A percentile compares a stretch with the other conserved stretches of the same genome.
Conservation (phyloP, 2,113 vertebrate species). For the Rynchops niger region DNA sequence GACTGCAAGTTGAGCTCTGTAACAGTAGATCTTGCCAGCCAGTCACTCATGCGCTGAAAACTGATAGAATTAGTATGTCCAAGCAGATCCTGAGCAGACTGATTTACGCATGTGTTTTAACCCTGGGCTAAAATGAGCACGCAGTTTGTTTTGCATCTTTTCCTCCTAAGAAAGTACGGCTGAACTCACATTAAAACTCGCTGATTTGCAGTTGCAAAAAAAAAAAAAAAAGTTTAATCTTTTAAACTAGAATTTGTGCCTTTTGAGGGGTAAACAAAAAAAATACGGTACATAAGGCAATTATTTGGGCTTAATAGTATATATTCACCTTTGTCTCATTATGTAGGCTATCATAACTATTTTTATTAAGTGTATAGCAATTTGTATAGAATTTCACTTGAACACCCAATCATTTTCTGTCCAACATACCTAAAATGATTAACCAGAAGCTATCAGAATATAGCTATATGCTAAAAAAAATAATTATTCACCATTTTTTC, state of each 20-base stretch:
- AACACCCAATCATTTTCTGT: not conserved
- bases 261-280: not conserved
- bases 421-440: not conserved
- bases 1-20: not conserved
- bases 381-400: not conserved
- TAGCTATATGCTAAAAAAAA: not conserved
- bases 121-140: not conserved
- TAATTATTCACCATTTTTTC: not conserved
- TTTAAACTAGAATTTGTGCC: not conserved
- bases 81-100: not conserved
- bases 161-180: not conserved
- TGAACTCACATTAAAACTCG: not conserved
- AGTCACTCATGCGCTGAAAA: not conserved
- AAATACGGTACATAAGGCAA: not conserved
- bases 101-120: not conserved
- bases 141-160: not conserved
- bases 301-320: not conserved
- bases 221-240: not conserved
- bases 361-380: not conserved
- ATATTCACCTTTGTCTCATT: not conserved
- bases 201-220: not conserved
- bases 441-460: not conserved
- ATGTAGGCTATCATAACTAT: not conserved
- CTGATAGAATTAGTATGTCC: fast-evolving
- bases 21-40: not conserved